Evolutionary conservation across 1,140 invertebrate genomes (phyloP).

Genomic region (Campoletis sonorensis): DNA sequence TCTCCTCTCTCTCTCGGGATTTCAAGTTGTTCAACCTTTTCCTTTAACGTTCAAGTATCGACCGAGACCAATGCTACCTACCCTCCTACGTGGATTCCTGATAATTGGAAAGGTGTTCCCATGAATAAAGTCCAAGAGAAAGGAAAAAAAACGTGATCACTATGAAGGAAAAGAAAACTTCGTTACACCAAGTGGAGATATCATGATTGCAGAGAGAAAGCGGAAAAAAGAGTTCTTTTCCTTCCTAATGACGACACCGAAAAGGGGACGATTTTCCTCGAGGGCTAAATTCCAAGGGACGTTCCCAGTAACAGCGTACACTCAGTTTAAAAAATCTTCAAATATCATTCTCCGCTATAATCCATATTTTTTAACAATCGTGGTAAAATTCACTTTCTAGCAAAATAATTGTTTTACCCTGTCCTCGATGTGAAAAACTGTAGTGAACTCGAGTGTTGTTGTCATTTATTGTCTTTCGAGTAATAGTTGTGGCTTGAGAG

Average conservation of each 20-base stretch:
- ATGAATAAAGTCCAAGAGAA: not conserved
- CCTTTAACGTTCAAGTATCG: slow-evolving; percentile 12
- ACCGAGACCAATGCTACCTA: not conserved
- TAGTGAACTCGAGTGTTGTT: too few relatives aligned
- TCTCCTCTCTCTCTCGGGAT: not conserved
- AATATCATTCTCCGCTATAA: too few relatives aligned
- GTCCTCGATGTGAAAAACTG: too few relatives aligned
- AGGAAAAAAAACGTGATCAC: not conserved
- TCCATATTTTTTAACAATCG: too few relatives aligned
- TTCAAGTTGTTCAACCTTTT: slow-evolving; percentile 7
- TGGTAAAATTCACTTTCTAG: too few relatives aligned
- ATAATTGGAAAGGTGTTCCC: slow-evolving; percentile 25
- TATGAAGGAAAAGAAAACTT: slow-evolving; percentile 4
- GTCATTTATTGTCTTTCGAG: too few relatives aligned
- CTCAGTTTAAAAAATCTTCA: too few relatives aligned
- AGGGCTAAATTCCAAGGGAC: too few relatives aligned
- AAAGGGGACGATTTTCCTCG: too few relatives aligned
- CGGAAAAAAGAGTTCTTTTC: not conserved
- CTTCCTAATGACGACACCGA: not conserved
- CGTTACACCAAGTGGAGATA: not conserved
- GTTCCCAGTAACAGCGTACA: too few relatives aligned
- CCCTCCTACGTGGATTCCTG: not conserved
- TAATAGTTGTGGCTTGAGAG: too few relatives aligned
- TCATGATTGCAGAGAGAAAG: not conserved
- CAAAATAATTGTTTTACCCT: too few relatives aligned